Evolutionary conservation across 2,797 vertebrate species (phyloP).

Genomic region (Sebastes steindachneri): DNA sequence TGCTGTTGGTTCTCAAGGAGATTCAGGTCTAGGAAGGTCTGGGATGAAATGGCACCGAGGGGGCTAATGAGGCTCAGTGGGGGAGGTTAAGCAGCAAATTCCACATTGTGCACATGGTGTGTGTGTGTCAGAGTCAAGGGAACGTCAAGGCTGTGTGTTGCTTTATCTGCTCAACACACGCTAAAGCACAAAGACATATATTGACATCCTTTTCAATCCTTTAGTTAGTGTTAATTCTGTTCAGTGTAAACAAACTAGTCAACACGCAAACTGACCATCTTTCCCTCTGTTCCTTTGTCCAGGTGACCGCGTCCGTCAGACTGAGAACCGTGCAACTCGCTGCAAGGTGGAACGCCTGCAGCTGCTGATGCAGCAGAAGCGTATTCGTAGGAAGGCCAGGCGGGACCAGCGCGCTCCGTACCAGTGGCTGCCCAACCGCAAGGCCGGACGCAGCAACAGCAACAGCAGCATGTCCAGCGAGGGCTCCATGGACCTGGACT

Average conservation of each 20-base stretch:
- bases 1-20: slow-evolving; percentile 61
- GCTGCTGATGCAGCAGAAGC: slow-evolving; percentile 97
- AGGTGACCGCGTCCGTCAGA: slow-evolving; percentile 96
- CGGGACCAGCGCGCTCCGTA: slow-evolving; percentile 92
- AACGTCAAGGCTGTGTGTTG: slow-evolving; percentile 39
- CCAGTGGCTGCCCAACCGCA: slow-evolving; percentile 94
- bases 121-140: background rate
- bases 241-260: background rate
- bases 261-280: slow-evolving; percentile 8
- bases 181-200: slow-evolving; percentile 30
- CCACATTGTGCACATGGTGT: slow-evolving; percentile 30
- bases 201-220: slow-evolving; percentile 2
- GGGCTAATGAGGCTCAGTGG: slow-evolving; percentile 56
- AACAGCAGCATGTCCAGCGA: slow-evolving; percentile 93
- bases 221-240: background rate
- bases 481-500: slow-evolving; percentile 95
- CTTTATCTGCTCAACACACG: slow-evolving; percentile 46
- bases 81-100: slow-evolving; percentile 49
- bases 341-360: slow-evolving; percentile 98
- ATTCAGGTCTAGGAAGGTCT: slow-evolving; percentile 41
- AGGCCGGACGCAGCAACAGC: slow-evolving; percentile 92
- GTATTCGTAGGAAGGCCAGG: slow-evolving; percentile 93
- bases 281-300: background rate
- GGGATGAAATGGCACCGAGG: slow-evolving; percentile 44
- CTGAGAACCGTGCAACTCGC: slow-evolving; percentile 95